Conservation (phyloP, 2,888 invertebrate genomes). For the Dryocosmus kuriphilus region DNA sequence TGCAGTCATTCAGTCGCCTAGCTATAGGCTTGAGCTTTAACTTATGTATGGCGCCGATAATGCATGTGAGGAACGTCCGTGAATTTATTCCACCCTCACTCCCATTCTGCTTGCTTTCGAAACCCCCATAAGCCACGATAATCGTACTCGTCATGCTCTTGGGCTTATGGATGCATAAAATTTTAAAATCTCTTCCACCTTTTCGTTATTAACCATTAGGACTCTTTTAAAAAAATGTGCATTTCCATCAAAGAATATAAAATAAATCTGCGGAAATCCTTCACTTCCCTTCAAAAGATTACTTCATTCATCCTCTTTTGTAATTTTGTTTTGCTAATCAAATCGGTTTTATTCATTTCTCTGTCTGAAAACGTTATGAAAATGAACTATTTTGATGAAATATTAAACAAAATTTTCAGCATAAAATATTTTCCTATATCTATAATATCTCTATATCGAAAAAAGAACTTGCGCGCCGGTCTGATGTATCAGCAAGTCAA, state of each 20-base stretch:
- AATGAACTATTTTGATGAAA: too few species aligned
- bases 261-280: background rate
- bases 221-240: background rate
- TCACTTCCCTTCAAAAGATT: too few species aligned
- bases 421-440: too few species aligned
- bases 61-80: background rate
- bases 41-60: constrained; percentile 15
- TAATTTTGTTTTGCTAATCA: too few species aligned
- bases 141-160: background rate
- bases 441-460: too few species aligned
- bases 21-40: constrained; percentile 11
- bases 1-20: constrained; percentile 24
- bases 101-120: background rate
- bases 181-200: background rate
- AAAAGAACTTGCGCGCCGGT: too few species aligned
- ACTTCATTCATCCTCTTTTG: too few species aligned
- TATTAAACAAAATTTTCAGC: too few species aligned
- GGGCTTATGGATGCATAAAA: background rate
- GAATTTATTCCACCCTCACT: constrained; percentile 5
- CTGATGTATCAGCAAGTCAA: too few species aligned
- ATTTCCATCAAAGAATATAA: background rate
- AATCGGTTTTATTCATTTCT: too few species aligned
- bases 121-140: constrained; percentile 19
- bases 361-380: too few species aligned
- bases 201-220: background rate